Percentiles rank a stretch among this genome's conserved stretches.
phyloP scores from a whole-genome alignment of 1,140 invertebrate genomes.

The Euwallacea similis region DNA sequence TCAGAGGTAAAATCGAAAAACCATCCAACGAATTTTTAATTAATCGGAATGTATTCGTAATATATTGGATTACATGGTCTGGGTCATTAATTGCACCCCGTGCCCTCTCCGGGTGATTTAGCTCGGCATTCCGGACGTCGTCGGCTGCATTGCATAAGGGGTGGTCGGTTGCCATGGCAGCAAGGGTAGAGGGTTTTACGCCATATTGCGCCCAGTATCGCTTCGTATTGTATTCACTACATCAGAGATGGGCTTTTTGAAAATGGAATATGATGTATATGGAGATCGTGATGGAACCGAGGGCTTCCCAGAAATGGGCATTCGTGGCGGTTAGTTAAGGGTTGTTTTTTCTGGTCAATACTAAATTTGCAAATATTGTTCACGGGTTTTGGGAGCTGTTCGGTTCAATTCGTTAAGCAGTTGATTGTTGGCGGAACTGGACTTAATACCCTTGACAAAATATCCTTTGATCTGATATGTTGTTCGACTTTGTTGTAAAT shows the following conservation, averaged over 20 bases:
- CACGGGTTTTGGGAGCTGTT: too few relatives aligned
- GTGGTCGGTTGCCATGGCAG: conserved; percentile 43
- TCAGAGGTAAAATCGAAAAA: too few relatives aligned
- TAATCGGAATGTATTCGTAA: conserved; percentile 4
- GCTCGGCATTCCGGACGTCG: conserved; percentile 9
- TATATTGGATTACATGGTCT: conserved; percentile 2
- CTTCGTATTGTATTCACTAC: background rate
- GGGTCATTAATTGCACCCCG: conserved; percentile 22
- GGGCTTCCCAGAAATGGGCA: background rate
- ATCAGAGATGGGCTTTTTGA: background rate
- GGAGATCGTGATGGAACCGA: too few relatives aligned
- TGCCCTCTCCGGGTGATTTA: conserved; percentile 14
- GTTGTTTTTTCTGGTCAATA: background rate
- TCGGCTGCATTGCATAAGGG: conserved; percentile 35
- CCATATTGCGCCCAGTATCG: conserved; percentile 41
- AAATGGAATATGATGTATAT: too few relatives aligned
- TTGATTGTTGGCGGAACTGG: too few relatives aligned
- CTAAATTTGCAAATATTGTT: too few relatives aligned
- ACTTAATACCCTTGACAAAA: too few relatives aligned
- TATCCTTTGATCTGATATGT: too few relatives aligned
- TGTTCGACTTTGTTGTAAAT: too few relatives aligned
- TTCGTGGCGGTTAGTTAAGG: background rate
- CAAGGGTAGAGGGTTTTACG: conserved; percentile 25
- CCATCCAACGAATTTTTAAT: conserved; percentile 4
- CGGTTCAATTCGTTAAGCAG: too few relatives aligned